Percentiles rank a stretch among this genome's conserved stretches.
phyloP scores from a whole-genome alignment of 2,797 vertebrate species.

The Fringilla coelebs region DNA sequence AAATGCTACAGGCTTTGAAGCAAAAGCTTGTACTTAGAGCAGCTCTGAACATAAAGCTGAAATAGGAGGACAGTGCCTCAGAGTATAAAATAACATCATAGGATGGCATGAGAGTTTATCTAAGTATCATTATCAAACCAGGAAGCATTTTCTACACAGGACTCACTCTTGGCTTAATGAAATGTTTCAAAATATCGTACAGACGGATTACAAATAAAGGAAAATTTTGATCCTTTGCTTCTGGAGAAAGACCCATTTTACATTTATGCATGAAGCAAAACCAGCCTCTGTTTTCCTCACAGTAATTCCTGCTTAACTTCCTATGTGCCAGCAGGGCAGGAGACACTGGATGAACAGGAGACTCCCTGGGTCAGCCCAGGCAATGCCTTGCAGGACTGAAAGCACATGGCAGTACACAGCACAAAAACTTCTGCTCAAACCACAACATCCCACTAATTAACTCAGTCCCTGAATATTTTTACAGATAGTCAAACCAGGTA shows the following conservation, averaged over 20 bases:
- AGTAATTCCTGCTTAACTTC: not conserved
- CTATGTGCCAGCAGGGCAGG: not conserved
- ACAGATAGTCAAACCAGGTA: not conserved
- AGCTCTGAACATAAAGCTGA: not conserved
- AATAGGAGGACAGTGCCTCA: not conserved
- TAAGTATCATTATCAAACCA: not conserved
- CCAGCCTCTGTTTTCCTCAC: not conserved
- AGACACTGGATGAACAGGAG: not conserved
- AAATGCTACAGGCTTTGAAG: not conserved
- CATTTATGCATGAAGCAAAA: not conserved
- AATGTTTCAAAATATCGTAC: not conserved
- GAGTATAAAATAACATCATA: not conserved
- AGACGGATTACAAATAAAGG: not conserved
- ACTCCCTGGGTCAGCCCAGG: not conserved
- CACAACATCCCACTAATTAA: not conserved
- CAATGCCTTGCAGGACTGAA: not conserved
- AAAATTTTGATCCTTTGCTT: not conserved
- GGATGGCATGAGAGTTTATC: not conserved
- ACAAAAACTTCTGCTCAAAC: not conserved
- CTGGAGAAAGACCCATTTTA: not conserved
- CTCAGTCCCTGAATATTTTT: not conserved
- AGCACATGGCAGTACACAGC: fast-evolving
- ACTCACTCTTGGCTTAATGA: not conserved
- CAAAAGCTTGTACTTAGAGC: not conserved
- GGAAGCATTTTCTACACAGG: not conserved